Base-by-base conservation (phyloP, 1,140 invertebrate genomes). In the Patella vulgata region DNA sequence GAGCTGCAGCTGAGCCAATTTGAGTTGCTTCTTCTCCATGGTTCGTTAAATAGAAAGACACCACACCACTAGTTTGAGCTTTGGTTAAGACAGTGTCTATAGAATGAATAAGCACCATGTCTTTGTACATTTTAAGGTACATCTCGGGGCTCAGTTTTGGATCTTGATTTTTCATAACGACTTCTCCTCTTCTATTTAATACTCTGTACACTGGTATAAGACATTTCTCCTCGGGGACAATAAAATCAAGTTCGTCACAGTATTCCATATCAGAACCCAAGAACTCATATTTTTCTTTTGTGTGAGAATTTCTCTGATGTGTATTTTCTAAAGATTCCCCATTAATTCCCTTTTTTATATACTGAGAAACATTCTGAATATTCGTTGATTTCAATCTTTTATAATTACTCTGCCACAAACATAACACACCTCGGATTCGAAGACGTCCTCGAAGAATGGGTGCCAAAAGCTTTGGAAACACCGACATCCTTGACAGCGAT, bases 1-100 rank as follows among this genome's bases (percentile, higher is more conserved):
- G 82, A 31, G 95, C 97, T 14, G 96, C 93, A 1, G 96, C 96
- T 71, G 94, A 97, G 0, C 97, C 97, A 73, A 99, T 89, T 70
- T 92, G 91, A 21, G 92, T 91, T 0, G 93, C 96, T 86, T 99
- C 98, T 86, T 99, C 98, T 0, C 98, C 98, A 77, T 91, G 95
- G 85, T 93, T 97, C 0, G 97, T 99, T 96, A 99, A 99, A 79
- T 99, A 99, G 84, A 99, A 99, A 0, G 96, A 98, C 73, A 99
- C 99, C 52, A 98, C 87, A 0, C 97, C 97, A 87, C 99, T 97
- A 71, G 96, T 87, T 84, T 99, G 98, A 63, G 95, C 96, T 85
- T 99, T 97, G 75, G 99, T 99, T 39, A 99, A 82, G 70, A 99
- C 95, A 79, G 92, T 91, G 81, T 99, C 98, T 93, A 99, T 95